Percentiles rank a stretch among this genome's conserved stretches.
phyloP scores from a whole-genome alignment of 2,797 vertebrate genomes.

The Hoplostethus mediterraneus region DNA sequence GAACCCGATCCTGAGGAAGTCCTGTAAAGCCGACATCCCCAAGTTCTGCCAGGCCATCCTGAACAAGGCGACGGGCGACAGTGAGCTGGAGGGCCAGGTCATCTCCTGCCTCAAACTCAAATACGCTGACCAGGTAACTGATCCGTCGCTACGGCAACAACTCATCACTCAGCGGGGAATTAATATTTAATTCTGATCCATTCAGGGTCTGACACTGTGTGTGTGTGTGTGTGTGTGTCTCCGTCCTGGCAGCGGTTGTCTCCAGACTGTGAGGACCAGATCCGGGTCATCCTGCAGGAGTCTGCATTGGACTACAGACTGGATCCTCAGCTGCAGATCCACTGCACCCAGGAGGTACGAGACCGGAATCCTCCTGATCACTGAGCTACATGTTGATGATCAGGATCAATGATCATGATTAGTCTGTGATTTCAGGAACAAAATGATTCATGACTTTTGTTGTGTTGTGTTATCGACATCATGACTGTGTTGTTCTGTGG shows the following conservation, averaged over 20 bases:
- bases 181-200: too few species aligned
- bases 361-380: too few species aligned
- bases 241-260: slow-evolving; percentile 88
- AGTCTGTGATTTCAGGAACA: too few species aligned
- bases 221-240: slow-evolving; percentile 18
- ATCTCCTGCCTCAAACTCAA: slow-evolving; percentile 96
- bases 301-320: slow-evolving; percentile 97
- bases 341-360: slow-evolving; percentile 93
- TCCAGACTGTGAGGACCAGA: slow-evolving; percentile 97
- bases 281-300: slow-evolving; percentile 95
- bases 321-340: slow-evolving; percentile 96
- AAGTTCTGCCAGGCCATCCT: slow-evolving; percentile 96
- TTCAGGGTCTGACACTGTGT: not conserved
- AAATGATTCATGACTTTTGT: too few species aligned
- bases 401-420: too few species aligned
- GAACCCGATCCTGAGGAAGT: slow-evolving; percentile 94
- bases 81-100: slow-evolving; percentile 94
- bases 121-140: slow-evolving; percentile 94
- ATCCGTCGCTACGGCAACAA: too few species aligned
- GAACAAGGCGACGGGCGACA: slow-evolving; percentile 92
- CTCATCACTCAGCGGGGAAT: too few species aligned
- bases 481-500: too few species aligned
- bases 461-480: too few species aligned
- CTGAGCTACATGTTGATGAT: too few species aligned
- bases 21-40: slow-evolving; percentile 97